Evolutionary conservation across 2,888 invertebrate genomes (phyloP).

Genomic region (Belgica antarctica): DNA sequence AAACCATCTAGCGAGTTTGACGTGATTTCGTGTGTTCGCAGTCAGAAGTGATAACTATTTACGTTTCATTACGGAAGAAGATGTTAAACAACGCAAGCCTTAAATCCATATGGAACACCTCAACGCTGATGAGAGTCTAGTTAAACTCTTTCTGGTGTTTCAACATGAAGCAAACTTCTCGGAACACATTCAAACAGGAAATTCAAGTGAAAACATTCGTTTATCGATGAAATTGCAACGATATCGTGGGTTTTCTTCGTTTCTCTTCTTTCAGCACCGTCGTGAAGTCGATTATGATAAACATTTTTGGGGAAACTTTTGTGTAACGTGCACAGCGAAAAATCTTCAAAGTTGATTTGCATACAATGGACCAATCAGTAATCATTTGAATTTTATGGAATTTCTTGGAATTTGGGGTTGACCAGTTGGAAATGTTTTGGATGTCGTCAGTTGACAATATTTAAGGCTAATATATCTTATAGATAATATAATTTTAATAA

Average conservation of each 20-base stretch:
- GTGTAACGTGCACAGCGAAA: too few relatives aligned
- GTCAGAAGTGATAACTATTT: constrained; percentile 36
- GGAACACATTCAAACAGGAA: not conserved
- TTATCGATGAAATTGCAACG: too few relatives aligned
- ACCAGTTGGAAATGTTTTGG: not conserved
- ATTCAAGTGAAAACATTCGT: not conserved
- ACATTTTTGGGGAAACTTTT: not conserved
- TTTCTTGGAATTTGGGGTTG: too few relatives aligned
- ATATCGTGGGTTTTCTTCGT: too few relatives aligned
- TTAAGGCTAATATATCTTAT: too few relatives aligned
- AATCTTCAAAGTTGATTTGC: not conserved
- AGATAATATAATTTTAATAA: too few relatives aligned
- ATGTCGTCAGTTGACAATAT: too few relatives aligned
- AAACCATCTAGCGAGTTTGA: not conserved
- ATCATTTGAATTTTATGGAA: too few relatives aligned
- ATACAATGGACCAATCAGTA: constrained; percentile 5
- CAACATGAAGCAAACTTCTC: not conserved
- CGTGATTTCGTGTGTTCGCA: constrained; percentile 23
- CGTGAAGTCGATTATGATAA: not conserved
- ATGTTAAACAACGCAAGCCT: constrained; percentile 18
- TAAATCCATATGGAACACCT: constrained; percentile 23
- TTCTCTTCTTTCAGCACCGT: too few relatives aligned
- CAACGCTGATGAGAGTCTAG: not conserved
- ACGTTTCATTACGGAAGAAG: constrained; percentile 24
- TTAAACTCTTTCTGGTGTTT: constrained; percentile 14